phyloP scores from a whole-genome alignment of 2,113 vertebrate species.

The Scalopus aquaticus region DNA sequence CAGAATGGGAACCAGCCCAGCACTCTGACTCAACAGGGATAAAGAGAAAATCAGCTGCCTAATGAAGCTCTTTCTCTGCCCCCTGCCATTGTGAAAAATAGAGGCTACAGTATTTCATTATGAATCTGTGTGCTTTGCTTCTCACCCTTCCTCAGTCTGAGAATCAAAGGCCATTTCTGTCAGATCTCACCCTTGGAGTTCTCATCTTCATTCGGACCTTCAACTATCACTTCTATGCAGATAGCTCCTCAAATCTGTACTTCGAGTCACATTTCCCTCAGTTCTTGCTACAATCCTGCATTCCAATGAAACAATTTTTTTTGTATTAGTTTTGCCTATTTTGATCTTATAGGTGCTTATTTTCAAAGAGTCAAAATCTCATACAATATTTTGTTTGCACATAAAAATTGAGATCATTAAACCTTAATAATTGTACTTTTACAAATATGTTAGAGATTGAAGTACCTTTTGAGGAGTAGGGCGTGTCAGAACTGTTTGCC shows the following conservation, averaged over 20 bases:
- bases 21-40: background rate
- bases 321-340: background rate
- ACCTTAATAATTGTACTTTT: background rate
- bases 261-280: background rate
- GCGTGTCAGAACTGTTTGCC: background rate
- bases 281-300: background rate
- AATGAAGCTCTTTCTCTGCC: slow-evolving; percentile 28
- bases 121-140: background rate
- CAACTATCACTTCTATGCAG: background rate
- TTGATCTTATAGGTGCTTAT: background rate
- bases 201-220: background rate
- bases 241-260: background rate
- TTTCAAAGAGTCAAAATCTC: background rate
- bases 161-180: slow-evolving; percentile 38
- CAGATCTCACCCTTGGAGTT: background rate
- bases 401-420: slow-evolving; percentile 12
- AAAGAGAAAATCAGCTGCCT: slow-evolving; percentile 44
- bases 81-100: slow-evolving; percentile 39
- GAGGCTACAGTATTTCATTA: background rate
- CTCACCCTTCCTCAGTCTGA: background rate
- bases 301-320: background rate
- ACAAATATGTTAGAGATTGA: background rate
- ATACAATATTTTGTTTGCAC: background rate
- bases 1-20: background rate
- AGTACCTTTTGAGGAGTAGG: background rate